Base-by-base conservation (phyloP, 2,888 invertebrate genomes). In the Agrotis segetum region DNA sequence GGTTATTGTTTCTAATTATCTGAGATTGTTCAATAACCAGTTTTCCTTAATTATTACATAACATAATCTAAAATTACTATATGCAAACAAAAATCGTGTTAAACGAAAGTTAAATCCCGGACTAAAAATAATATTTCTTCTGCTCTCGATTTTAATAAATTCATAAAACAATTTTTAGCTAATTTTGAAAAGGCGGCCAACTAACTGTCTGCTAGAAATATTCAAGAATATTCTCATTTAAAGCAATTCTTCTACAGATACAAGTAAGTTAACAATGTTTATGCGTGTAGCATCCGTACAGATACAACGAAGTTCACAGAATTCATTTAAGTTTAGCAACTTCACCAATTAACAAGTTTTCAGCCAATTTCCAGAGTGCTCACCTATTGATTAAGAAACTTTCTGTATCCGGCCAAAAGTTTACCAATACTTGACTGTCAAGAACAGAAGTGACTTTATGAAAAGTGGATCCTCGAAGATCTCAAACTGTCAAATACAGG, bases 371-470 rank as follows among this genome's bases (percentile, higher is more conserved):
- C 46, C 64, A 65, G 50, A 34, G 29, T 67, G 47, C 64, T 64
- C 29, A 56, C 61, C 56, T 65, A 81, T 81, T 77, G 70, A 76
- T 76, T 77, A 62, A 47, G 56, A 76, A 81, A 77, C 56, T 76
- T 81, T 69, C 6, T 11, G 56, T 19, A 71, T 79, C 17, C n/a
- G 17, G 40, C 34, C 24, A n/a, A 60, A 64, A 73, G 59, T 79
- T 75, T 79, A 34, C 24, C 79, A 78, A 63, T 55, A 63, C 58
- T 79, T 49, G n/a, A 17, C 56, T 67, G 53, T 50, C 61, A 58
- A 21, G 44, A n/a, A 21, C 61, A 60, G 53, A 46, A 19, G 13
- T 13, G 47, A 16, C 19, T 58, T 11, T 14, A 17, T 21, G 29
- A 24, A n/a, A 24, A 17, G 40, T 11, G 40, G 40, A 40, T 40